Conservation (phyloP, 2,797 vertebrate genomes). For the Cyprinella venusta region DNA sequence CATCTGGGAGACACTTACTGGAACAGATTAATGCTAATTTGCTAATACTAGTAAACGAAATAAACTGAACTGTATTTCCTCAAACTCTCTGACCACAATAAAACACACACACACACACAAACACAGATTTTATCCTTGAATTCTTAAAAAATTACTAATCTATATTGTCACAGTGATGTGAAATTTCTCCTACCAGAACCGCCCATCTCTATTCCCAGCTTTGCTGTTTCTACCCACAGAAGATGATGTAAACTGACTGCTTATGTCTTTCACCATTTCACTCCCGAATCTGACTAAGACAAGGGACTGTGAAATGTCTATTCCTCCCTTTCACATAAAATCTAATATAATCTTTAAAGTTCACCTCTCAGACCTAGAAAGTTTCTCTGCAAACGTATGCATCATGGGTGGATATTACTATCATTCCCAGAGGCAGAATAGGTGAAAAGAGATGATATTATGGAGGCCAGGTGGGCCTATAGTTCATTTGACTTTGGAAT, state of each 20-base stretch:
- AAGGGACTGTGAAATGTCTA: neutral
- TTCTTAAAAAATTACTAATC: neutral
- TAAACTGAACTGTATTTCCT: conserved; percentile 9
- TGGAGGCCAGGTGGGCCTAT: conserved; percentile 65
- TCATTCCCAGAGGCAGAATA: conserved; percentile 36
- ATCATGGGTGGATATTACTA: conserved; percentile 64
- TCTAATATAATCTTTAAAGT: neutral
- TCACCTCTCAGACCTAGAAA: conserved; percentile 50
- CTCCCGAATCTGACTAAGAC: neutral
- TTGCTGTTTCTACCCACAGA: conserved; percentile 47
- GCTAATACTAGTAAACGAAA: conserved; percentile 4
- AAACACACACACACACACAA: conserved; percentile 10
- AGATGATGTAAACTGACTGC: conserved; percentile 54
- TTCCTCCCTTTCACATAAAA: conserved; percentile 10
- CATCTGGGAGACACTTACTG: neutral
- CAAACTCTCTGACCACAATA: neutral
- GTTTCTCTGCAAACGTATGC: conserved; percentile 74
- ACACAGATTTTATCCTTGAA: conserved; percentile 46
- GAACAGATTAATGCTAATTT: neutral
- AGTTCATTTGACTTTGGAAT: conserved; percentile 78
- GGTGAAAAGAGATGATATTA: conserved; percentile 64
- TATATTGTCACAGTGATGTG: neutral
- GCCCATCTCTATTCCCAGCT: neutral
- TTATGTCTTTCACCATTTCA: conserved; percentile 1
- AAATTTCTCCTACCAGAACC: neutral